Base-by-base conservation (phyloP, 2,113 vertebrate genomes). In the Hypocryptadius cinnamomeus region DNA sequence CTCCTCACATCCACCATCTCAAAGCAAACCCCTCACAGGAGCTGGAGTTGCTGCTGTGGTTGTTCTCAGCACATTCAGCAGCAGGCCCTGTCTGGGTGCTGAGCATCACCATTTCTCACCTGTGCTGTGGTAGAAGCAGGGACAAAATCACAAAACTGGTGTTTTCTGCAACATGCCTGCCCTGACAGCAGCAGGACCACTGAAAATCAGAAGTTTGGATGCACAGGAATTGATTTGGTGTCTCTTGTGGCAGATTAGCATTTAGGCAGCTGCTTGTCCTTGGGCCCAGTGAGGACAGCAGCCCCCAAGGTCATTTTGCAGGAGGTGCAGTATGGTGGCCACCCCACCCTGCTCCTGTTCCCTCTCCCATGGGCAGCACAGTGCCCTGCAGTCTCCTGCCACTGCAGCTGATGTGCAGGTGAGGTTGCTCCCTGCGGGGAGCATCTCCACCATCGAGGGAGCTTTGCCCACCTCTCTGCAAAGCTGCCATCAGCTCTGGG, bases 361-460 rank as follows among this genome's bases (percentile, higher is more conserved):
- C 42, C 51, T 81, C 31, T 33, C 12, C 1, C 2, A 4, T 2
- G 1, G 20, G 42, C 31, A 42, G 51, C 35, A 37, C 12, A 4
- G 37, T 15, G 22, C 21, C 50, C 74, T 6, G 6, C 60, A 84
- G 27, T 37, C 59, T 68, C 44, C 39, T 63, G 39, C 74, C 28
- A 2, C 69, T 7, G 2, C 50, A 53, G 82, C 61, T 63, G 61
- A 16, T 19, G 51, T 45, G 31, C 22, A 13, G 15, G 31, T 0
- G 27, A 73, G 70, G 7, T 35, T 39, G 64, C 15, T 50, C 25
- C 40, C 25, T 54, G 23, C 60, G 25, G 31, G 21, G 48, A 65
- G 3, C 42, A 37, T 42, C 71, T 11, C 28, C 23, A 10, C 23
- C 3, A 2, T 72, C 0, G 0, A 35, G 42, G 53, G 27, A 78